phyloP scores from a whole-genome alignment of 2,888 invertebrate species.

The Drosophila antonietae region DNA sequence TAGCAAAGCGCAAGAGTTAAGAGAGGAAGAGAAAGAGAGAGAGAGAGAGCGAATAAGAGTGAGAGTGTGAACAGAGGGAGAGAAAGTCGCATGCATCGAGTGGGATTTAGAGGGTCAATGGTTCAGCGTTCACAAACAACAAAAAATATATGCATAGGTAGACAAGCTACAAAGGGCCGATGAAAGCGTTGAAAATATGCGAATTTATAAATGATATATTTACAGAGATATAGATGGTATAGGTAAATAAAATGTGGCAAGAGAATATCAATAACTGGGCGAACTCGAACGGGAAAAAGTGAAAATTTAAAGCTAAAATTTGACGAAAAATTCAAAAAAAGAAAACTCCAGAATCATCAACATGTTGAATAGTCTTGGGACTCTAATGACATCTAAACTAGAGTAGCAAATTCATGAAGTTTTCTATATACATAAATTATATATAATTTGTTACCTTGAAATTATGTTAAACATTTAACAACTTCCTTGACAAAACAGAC shows the following conservation, averaged over 20 bases:
- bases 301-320: neutral
- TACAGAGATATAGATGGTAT: neutral
- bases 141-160: neutral
- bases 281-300: neutral
- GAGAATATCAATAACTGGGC: neutral
- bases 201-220: constrained; percentile 15
- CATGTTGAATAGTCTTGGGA: too few relatives aligned
- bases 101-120: constrained; percentile 17
- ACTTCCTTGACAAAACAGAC: constrained; percentile 47
- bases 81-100: neutral
- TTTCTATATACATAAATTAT: neutral
- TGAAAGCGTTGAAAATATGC: constrained; percentile 7
- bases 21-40: neutral
- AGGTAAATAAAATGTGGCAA: neutral
- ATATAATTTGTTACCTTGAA: constrained; percentile 18
- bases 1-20: constrained; percentile 9
- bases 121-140: neutral
- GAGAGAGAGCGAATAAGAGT: neutral
- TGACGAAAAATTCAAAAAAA: rapidly evolving
- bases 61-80: neutral
- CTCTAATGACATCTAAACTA: neutral
- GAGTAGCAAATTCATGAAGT: too few relatives aligned
- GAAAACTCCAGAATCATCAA: neutral
- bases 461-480: constrained; percentile 51
- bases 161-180: neutral